These are phyloP conservation scores for Mantis religiosa DNA, from an alignment of 2,888 invertebrate genomes.

Conservation along the genomic window DNA sequence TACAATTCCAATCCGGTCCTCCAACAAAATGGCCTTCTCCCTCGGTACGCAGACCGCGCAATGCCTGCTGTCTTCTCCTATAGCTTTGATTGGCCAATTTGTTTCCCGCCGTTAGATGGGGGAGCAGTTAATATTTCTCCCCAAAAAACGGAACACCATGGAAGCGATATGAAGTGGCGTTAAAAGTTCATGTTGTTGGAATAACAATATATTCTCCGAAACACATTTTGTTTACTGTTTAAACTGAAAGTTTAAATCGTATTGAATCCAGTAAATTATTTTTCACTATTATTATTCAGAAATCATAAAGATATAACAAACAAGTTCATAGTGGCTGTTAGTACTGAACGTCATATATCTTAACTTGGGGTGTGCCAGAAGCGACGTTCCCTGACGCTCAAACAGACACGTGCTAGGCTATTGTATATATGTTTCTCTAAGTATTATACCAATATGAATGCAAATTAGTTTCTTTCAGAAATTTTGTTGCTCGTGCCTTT, in stretches of 20 bases:
- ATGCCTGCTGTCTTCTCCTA: slow-evolving; percentile 17
- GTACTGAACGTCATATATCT: neutral
- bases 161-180: slow-evolving; percentile 9
- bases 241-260: too few species aligned
- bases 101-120: slow-evolving; percentile 25
- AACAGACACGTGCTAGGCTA: neutral
- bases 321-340: neutral
- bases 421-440: neutral
- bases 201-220: neutral
- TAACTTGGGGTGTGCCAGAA: neutral
- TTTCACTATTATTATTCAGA: neutral
- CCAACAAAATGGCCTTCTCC: slow-evolving; percentile 34
- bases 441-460: too few species aligned
- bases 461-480: too few species aligned
- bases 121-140: slow-evolving; percentile 32
- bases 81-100: slow-evolving; percentile 25
- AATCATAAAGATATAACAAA: neutral
- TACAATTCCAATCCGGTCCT: slow-evolving; percentile 16
- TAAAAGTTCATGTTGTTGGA: neutral
- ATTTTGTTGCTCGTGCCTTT: too few species aligned
- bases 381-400: neutral
- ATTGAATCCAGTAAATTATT: neutral
- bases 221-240: too few species aligned
- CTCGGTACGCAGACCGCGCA: slow-evolving; percentile 25
- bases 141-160: slow-evolving; percentile 13